Evolutionary conservation across 2,888 invertebrate genomes (phyloP), one percentile per base, ranked within the genome.

Genomic region (Drosophila hamatofila): DNA sequence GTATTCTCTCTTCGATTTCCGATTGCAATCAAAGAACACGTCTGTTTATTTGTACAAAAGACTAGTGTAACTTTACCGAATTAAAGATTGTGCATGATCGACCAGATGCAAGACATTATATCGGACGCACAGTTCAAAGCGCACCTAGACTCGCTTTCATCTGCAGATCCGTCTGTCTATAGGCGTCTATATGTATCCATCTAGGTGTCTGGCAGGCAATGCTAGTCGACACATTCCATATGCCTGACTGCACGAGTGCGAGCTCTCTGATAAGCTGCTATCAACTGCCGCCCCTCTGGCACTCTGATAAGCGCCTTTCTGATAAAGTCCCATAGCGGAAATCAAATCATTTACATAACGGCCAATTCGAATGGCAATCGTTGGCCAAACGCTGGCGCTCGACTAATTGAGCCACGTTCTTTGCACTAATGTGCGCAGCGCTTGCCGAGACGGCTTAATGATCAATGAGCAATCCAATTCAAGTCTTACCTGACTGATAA

Each of bases 31-130:
- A 69, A 57, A 73, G 72, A 72, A 78, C 72, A 68, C 72, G 76
- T 81, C 79, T 89, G 89, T 84, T 89, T 84, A 89, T 84, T 84
- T 84, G 74, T 75, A 49, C 67, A 70, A 64, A 51, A 55, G 59
- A 27, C 80, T 57, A 67, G 66, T 72, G 78, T 66, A 18, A 64
- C 54, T 64, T 51, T 67, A 12, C 63, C 27, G 14, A n/a, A 21
- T 39, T 33, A 30, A 37, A 62, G 37, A 55, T 66, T 67, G 63
- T 72, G 67, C 61, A 58, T 46, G 61, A 46, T 51, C 51, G 63
- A 46, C 25, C 59, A 71, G 72, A 70, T 69, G 60, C 61, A 64
- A 63, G 58, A 46, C 60, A 60, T 60, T 48, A 56, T 39, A 46
- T 4, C 30, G 37, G 51, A 18, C 30, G 48, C 23, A 14, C 9